phyloP scores from a whole-genome alignment of 2,797 vertebrate genomes.

The Manis javanica region DNA sequence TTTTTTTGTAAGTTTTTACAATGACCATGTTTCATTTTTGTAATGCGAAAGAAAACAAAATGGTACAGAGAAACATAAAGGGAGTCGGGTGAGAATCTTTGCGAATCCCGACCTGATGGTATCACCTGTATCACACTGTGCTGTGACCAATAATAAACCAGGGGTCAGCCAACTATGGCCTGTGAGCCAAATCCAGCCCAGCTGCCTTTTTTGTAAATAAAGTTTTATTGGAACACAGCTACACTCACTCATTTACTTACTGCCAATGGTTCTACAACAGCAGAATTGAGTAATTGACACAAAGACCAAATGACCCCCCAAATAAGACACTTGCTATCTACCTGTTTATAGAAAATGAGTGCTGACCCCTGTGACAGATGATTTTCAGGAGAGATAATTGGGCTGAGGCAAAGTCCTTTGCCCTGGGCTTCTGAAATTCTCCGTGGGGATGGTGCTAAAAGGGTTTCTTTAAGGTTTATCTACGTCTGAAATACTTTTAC shows the following conservation, averaged over 20 bases:
- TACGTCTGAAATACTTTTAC: not conserved
- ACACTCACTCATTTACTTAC: not conserved
- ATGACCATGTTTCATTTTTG: not conserved
- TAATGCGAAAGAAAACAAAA: slow-evolving; percentile 6
- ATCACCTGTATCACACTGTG: not conserved
- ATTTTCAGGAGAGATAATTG: not conserved
- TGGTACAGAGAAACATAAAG: not conserved
- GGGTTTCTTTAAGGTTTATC: not conserved
- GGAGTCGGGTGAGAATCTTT: not conserved
- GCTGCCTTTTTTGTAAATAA: not conserved
- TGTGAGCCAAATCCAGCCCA: not conserved
- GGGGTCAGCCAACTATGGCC: not conserved
- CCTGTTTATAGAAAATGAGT: not conserved
- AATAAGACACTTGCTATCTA: not conserved
- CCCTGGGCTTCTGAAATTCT: not conserved
- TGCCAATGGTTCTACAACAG: not conserved
- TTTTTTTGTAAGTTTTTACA: not conserved
- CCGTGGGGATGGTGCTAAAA: not conserved
- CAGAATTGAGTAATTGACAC: not conserved
- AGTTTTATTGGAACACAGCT: not conserved
- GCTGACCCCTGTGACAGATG: not conserved
- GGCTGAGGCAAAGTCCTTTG: not conserved
- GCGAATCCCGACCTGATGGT: not conserved
- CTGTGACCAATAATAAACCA: not conserved
- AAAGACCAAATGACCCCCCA: not conserved